Evolutionary conservation across 2,113 vertebrate genomes (phyloP), one percentile per base, ranked within the genome.

Genomic region (Grammomys surdaster): DNA sequence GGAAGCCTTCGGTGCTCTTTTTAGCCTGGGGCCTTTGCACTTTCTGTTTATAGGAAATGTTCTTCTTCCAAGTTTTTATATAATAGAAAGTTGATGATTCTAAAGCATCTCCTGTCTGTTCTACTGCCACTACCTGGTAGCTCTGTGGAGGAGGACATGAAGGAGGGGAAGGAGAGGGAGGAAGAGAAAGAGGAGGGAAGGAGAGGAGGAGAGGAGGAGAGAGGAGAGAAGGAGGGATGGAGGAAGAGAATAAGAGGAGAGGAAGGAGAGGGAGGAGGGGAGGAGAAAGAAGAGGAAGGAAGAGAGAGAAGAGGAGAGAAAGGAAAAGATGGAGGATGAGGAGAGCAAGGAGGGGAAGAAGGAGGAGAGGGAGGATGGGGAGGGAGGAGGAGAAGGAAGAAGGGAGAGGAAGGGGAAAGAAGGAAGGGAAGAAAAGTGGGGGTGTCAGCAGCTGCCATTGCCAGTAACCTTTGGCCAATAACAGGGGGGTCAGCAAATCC

Each of bases 1-100:
- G 60, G 36, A 24, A 20, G 51, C 43, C 58, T 76, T n/a, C 40
- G 43, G 6, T 8, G 24, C 10, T 80, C 77, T 81, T 56, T 72
- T 14, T 94, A 24, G 70, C 70, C 82, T 43, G 86, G 88, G 51
- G 69, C 67, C 60, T 94, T 94, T 89, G 43, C 20, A 65, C 33
- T 13, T 28, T 0, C 54, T 91, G 31, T 80, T n/a, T 58, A 6
- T 43, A 48, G 73, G 22, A 24, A 89, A 87, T 40, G 12, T 28
- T 36, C 10, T 33, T 26, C 56, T 1, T 24, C 78, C 20, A n/a
- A 54, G 56, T 56, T 63, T 85, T 26, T 89, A 69, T 63, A 20
- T 36, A 58, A 63, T n/a, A 1, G 1, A 11, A 43, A 85, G 33
- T 48, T 90, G 54, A 86, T 51, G 73, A 78, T 13, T 13, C 28